Percentiles rank a stretch among this genome's conserved stretches.
These are phyloP conservation scores for Oscheius sp. DNA, from an alignment of 2,888 invertebrate genomes.

Conservation along the genomic window DNA sequence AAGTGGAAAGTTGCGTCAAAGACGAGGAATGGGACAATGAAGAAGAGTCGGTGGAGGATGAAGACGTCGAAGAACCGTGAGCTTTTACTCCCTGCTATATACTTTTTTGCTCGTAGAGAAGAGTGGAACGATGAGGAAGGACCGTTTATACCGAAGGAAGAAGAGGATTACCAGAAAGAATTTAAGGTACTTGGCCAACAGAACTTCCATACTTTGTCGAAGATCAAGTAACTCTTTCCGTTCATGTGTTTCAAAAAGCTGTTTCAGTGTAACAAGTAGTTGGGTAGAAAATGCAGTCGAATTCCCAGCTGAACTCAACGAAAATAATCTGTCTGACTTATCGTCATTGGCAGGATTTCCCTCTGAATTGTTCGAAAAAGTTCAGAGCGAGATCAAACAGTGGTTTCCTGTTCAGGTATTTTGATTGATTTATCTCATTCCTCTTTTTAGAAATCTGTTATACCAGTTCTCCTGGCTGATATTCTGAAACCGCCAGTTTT, in stretches of 20 bases:
- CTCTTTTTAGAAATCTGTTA: constrained; percentile 53
- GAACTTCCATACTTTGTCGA: constrained; percentile 43
- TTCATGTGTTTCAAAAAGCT: constrained; percentile 1
- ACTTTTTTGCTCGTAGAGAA: neutral
- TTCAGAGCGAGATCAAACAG: constrained; percentile 45
- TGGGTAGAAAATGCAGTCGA: constrained; percentile 63
- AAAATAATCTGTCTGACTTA: constrained; percentile 48
- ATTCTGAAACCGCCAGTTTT: constrained; percentile 48
- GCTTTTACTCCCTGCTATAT: neutral
- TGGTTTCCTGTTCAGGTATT: constrained; percentile 71
- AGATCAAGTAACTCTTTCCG: constrained; percentile 42
- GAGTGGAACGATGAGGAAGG: constrained; percentile 21
- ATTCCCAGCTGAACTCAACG: constrained; percentile 58
- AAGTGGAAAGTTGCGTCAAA: neutral
- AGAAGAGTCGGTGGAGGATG: constrained; percentile 1
- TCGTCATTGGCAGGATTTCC: constrained; percentile 47
- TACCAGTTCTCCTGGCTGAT: constrained; percentile 59
- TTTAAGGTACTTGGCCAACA: constrained; percentile 48
- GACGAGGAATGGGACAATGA: constrained; percentile 5
- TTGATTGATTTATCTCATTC: neutral
- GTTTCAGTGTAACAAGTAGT: constrained; percentile 51
- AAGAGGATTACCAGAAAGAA: constrained; percentile 21
- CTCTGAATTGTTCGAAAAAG: constrained; percentile 38
- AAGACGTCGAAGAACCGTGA: constrained; percentile 22
- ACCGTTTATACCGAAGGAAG: neutral